These are phyloP conservation scores for Micrasema minimum DNA, from an alignment of 1,140 invertebrate genomes.

Conservation along the genomic window DNA sequence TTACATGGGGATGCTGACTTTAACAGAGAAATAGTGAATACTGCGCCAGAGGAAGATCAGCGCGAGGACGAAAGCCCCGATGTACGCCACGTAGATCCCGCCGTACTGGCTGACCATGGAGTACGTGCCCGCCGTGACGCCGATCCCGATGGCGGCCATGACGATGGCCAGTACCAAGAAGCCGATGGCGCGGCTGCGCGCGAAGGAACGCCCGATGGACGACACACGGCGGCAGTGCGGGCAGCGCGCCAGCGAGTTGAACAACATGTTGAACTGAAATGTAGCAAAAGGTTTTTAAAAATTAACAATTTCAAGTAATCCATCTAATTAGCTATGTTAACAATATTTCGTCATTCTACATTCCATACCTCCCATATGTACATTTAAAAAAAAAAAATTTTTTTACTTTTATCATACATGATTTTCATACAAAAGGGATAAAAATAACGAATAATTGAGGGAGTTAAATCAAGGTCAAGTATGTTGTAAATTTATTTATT, in stretches of 20 bases:
- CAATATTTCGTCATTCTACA: not conserved
- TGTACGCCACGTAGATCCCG: slow-evolving; percentile 86
- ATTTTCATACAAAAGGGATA: too few relatives aligned
- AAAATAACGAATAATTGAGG: too few relatives aligned
- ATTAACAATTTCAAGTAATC: not conserved
- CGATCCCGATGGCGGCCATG: slow-evolving; percentile 79
- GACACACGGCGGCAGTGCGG: slow-evolving; percentile 95
- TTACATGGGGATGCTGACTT: slow-evolving; percentile 85
- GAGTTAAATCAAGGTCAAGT: too few relatives aligned
- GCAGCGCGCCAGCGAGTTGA: slow-evolving; percentile 94
- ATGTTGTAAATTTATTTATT: too few relatives aligned
- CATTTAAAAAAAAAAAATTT: not conserved
- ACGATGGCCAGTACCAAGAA: slow-evolving; percentile 84
- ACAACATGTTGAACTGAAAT: slow-evolving; percentile 90
- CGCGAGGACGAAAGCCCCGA: slow-evolving; percentile 81
- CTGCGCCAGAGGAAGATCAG: slow-evolving; percentile 80
- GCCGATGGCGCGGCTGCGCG: slow-evolving; percentile 79
- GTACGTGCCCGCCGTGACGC: slow-evolving; percentile 76
- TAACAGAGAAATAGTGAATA: slow-evolving; percentile 90
- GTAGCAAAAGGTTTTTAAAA: slow-evolving; percentile 8
- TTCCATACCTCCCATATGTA: not conserved
- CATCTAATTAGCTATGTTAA: not conserved
- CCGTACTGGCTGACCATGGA: slow-evolving; percentile 71
- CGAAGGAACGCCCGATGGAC: slow-evolving; percentile 88
- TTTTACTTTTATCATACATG: not conserved